A percentile compares a stretch with the other conserved stretches of the same genome.
phyloP scores from a whole-genome alignment of 2,113 vertebrate genomes.

The Otolemur garnettii region DNA sequence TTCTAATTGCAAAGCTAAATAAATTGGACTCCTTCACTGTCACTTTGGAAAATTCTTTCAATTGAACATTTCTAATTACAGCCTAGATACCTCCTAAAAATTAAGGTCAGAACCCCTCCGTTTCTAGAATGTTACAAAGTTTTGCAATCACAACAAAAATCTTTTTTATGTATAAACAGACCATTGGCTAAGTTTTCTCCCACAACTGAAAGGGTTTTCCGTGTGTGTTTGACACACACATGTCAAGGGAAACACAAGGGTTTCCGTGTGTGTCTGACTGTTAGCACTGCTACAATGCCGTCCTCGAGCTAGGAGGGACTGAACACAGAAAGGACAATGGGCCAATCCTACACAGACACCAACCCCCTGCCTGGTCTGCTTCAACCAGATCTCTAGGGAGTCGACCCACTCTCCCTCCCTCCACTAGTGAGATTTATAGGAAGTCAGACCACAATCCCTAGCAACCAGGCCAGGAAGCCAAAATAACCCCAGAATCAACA shows the following conservation, averaged over 20 bases:
- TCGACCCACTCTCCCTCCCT: background rate
- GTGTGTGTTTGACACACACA: background rate
- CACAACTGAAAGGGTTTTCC: background rate
- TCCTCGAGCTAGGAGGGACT: background rate
- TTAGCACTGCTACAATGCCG: background rate
- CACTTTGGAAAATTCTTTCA: background rate
- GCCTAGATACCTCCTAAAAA: background rate
- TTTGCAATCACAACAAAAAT: background rate
- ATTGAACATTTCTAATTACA: slow-evolving; percentile 20
- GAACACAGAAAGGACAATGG: background rate
- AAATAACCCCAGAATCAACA: fast-evolving
- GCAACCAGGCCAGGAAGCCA: background rate
- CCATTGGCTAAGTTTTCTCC: background rate
- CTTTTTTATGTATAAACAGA: background rate
- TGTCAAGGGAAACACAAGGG: no score
- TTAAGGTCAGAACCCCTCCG: background rate
- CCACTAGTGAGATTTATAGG: background rate
- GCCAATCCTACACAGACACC: background rate
- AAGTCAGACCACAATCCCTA: background rate
- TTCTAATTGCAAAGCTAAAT: slow-evolving; percentile 62
- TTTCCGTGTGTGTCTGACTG: background rate
- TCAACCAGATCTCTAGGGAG: background rate
- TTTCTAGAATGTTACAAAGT: background rate
- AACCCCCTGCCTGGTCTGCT: background rate
- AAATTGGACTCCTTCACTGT: slow-evolving; percentile 1